phyloP scores from a whole-genome alignment of 2,888 invertebrate genomes.

The Athalia cordata region DNA sequence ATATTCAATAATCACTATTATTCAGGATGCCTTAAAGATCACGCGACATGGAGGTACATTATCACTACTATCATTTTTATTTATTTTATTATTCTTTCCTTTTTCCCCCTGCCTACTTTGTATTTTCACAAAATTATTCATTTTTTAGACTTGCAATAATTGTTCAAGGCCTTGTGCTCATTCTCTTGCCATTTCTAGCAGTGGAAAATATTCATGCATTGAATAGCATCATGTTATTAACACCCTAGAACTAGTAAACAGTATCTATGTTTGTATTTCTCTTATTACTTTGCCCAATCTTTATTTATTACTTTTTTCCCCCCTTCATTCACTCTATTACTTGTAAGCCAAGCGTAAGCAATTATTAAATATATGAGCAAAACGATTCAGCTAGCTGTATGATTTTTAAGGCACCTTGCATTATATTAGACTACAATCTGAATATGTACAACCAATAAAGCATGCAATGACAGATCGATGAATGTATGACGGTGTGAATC shows the following conservation, averaged over 20 bases:
- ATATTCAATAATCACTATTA: constrained; percentile 45
- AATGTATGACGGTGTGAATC: constrained; percentile 46
- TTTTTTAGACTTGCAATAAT: not conserved
- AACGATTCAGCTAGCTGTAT: constrained; percentile 18
- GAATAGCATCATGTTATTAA: not conserved
- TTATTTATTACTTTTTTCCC: constrained; percentile 19
- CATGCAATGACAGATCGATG: constrained; percentile 45
- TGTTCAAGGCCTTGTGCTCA: constrained; percentile 1
- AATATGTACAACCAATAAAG: constrained; percentile 65
- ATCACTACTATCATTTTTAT: constrained; percentile 50
- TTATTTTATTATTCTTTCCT: constrained; percentile 52
- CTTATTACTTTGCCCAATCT: not conserved
- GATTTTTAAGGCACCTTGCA: constrained; percentile 50
- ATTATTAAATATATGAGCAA: constrained; percentile 27
- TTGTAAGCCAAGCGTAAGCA: not conserved
- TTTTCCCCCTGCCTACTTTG: constrained; percentile 52
- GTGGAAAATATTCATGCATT: constrained; percentile 4
- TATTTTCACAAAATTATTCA: constrained; percentile 50
- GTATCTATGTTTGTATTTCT: not conserved
- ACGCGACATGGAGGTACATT: constrained; percentile 43
- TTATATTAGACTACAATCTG: constrained; percentile 66
- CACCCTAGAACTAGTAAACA: not conserved
- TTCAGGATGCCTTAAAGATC: constrained; percentile 45
- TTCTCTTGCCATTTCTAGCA: constrained; percentile 8
- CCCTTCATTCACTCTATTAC: constrained; percentile 4